Evolutionary conservation across 2,797 vertebrate genomes (phyloP), one percentile per base, ranked within the genome.

Genomic region (Yasuhikotakia modesta): DNA sequence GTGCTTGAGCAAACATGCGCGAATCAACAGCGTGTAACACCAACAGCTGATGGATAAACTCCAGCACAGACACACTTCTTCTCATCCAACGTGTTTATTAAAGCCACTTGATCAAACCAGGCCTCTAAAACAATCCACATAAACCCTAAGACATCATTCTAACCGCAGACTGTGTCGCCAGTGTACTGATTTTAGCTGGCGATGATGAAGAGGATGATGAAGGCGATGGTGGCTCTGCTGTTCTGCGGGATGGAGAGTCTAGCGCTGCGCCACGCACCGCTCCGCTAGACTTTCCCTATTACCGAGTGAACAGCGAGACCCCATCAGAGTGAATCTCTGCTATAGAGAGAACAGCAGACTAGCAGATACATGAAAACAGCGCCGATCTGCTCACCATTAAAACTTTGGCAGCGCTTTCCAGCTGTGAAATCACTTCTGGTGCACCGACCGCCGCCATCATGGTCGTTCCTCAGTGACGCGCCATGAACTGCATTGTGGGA

Each of bases 381-480:
- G 43, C 19, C 5, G 14, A 76, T 60, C 82, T 75, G 86, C 97
- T 96, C 93, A 98, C 96, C 97, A 98, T 98, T 91, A 98, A 95
- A 95, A 98, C 96, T 97, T 99, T 98, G 93, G 96, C 96, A 93
- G 96, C 97, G 94, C 94, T 97, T 94, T 98, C 97, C 96, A 98
- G 96, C 95, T 98, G 97, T 94, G 95, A 94, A 94, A 99, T 97
- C 94, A 97, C 96, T 97, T 98, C 97, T 90, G 95, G 90, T 90
- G 95, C 94, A 89, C 95, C 94, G 85, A 95, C 91, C 93, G 96
- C 95, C 96, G 96, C 96, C 97, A 99, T 98, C 95, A 93, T 97
- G 93, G 96, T 96, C 95, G 95, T 95, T 94, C 92, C 95, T 95
- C 94, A 94, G 96, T 97, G 96, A 98, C 96, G 96, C 95, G 93